Evolutionary conservation across 2,888 invertebrate species (phyloP).

Genomic region (Andrena bicolor): DNA sequence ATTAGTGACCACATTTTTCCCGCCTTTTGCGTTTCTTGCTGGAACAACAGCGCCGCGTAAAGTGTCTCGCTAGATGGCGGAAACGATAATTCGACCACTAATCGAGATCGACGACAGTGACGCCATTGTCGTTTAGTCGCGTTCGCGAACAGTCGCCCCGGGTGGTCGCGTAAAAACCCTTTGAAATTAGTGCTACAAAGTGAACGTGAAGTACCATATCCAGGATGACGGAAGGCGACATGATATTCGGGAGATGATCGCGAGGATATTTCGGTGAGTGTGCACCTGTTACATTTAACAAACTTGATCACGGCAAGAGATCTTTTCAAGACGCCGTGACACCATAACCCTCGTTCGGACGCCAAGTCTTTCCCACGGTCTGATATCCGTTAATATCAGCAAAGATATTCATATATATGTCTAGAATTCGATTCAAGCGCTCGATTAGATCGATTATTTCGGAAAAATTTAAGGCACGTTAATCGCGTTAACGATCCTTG

Average conservation of each 20-base stretch:
- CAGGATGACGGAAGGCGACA: not conserved
- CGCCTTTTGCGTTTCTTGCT: not conserved
- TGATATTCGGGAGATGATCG: too few relatives aligned
- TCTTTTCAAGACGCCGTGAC: too few relatives aligned
- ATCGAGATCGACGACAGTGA: not conserved
- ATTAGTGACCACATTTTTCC: not conserved
- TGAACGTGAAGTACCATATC: not conserved
- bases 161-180: not conserved
- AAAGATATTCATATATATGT: too few relatives aligned
- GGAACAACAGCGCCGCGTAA: not conserved
- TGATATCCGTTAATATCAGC: too few relatives aligned
- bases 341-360: too few relatives aligned
- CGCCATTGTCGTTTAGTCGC: not conserved
- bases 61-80: too few relatives aligned
- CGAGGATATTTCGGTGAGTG: too few relatives aligned
- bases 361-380: too few relatives aligned
- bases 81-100: not conserved
- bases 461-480: slow-evolving; percentile 21
- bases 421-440: not conserved
- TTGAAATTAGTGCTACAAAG: not conserved
- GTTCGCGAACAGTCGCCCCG: not conserved
- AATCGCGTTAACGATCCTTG: slow-evolving; percentile 54
- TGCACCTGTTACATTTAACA: too few relatives aligned
- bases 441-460: not conserved
- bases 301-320: too few relatives aligned